Evolutionary conservation across 2,888 invertebrate species (phyloP).

Genomic region (Pyralis farinalis): DNA sequence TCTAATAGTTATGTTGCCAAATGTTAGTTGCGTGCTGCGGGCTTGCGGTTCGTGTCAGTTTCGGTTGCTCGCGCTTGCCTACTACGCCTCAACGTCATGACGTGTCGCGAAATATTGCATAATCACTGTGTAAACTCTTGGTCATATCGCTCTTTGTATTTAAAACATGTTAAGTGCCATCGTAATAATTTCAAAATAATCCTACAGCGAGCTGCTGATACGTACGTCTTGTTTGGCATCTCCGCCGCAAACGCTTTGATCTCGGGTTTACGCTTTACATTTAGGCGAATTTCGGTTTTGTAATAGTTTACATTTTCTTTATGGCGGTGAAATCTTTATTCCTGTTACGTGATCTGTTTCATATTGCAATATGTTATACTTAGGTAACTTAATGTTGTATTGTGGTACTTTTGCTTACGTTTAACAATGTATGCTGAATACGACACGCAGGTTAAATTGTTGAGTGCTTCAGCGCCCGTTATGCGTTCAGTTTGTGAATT

Average conservation of each 20-base stretch:
- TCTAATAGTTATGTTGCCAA: conserved; percentile 48
- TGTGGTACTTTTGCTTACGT: background rate
- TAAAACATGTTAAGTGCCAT: conserved; percentile 54
- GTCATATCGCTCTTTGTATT: conserved; percentile 56
- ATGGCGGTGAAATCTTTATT: background rate
- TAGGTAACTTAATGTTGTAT: background rate
- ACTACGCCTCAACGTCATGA: conserved; percentile 34
- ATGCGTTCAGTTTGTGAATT: conserved; percentile 66
- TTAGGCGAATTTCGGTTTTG: background rate
- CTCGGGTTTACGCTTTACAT: conserved; percentile 8
- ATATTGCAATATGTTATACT: no score
- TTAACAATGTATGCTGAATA: conserved; percentile 8
- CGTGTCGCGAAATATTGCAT: conserved; percentile 42
- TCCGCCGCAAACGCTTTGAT: conserved; percentile 23
- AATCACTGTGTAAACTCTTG: conserved; percentile 48
- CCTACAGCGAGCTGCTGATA: conserved; percentile 21
- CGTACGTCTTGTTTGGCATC: conserved; percentile 15
- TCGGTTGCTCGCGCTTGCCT: conserved; percentile 32
- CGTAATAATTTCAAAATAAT: conserved; percentile 51
- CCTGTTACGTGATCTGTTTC: no score
- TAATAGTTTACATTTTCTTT: conserved; percentile 2
- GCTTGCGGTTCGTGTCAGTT: conserved; percentile 28
- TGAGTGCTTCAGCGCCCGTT: conserved; percentile 46
- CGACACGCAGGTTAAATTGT: conserved; percentile 17
- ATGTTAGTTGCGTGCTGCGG: conserved; percentile 45